Conservation (phyloP, 1,140 invertebrate species). For the Meloidogyne chitwoodi region DNA sequence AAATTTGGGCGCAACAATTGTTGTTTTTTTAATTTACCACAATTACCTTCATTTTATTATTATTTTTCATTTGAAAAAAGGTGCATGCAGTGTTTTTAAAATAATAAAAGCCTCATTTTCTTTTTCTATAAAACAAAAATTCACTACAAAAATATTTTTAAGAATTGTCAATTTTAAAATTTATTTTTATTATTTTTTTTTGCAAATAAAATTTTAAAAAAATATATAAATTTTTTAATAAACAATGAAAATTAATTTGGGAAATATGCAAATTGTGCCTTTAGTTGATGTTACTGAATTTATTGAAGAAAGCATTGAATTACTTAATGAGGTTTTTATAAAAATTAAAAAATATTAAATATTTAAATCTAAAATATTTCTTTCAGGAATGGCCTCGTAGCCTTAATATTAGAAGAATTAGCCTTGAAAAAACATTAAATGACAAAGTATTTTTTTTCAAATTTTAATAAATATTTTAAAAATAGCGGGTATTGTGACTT, state of each 20-base stretch:
- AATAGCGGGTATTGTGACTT: too few species aligned
- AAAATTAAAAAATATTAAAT: neutral
- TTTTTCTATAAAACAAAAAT: neutral
- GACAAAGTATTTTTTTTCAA: neutral
- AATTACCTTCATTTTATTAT: neutral
- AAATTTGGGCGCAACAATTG: neutral
- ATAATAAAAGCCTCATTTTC: neutral
- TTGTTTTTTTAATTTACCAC: neutral
- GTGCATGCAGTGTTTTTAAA: neutral
- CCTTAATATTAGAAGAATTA: conserved; percentile 1
- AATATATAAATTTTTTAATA: neutral
- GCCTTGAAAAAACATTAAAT: conserved; percentile 4
- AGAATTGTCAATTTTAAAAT: neutral
- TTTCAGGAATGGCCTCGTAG: conserved; percentile 33
- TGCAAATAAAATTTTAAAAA: neutral
- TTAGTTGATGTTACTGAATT: conserved; percentile 20
- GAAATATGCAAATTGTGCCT: conserved; percentile 2
- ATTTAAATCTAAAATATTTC: neutral
- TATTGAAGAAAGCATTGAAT: conserved; percentile 25
- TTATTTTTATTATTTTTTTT: neutral
- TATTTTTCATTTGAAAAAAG: neutral
- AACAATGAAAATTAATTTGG: neutral
- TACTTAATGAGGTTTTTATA: conserved; percentile 29
- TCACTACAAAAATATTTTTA: neutral
- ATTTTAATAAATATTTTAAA: neutral